Evolutionary conservation across 2,797 vertebrate species (phyloP).

Genomic region (Luscinia megarhynchos): DNA sequence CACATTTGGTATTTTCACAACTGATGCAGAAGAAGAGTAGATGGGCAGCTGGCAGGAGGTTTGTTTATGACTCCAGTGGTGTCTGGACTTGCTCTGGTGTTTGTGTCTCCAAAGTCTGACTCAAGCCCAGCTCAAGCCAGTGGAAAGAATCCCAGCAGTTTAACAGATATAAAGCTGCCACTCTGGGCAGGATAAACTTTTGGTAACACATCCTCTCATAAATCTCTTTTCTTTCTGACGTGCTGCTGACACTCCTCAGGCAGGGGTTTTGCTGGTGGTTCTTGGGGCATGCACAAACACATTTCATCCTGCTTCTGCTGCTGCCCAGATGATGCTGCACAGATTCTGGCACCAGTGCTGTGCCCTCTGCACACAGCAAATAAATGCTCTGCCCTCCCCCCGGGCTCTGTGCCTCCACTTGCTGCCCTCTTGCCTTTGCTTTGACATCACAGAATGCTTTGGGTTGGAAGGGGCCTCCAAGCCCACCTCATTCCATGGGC

Average conservation of each 20-base stretch:
- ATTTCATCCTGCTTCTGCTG: neutral
- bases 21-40: neutral
- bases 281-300: neutral
- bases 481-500: neutral
- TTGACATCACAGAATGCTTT: neutral
- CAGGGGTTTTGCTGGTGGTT: neutral
- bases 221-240: neutral
- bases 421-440: neutral
- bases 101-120: constrained; percentile 59
- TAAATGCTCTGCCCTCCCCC: neutral
- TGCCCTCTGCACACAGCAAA: neutral
- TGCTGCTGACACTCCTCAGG: neutral
- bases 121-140: constrained; percentile 49
- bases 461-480: neutral
- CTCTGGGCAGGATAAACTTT: constrained; percentile 4
- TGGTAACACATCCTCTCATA: neutral
- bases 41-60: constrained; percentile 50
- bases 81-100: constrained; percentile 53
- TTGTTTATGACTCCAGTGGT: constrained; percentile 53
- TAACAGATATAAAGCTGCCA: constrained; percentile 36
- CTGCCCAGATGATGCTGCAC: neutral
- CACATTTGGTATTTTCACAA: neutral
- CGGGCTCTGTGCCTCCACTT: neutral
- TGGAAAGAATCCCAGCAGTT: constrained; percentile 35
- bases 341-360: neutral